Percentiles rank a stretch among this genome's conserved stretches.
These are phyloP conservation scores for Fabriciana adippe DNA, from an alignment of 2,888 invertebrate genomes.

Conservation along the genomic window DNA sequence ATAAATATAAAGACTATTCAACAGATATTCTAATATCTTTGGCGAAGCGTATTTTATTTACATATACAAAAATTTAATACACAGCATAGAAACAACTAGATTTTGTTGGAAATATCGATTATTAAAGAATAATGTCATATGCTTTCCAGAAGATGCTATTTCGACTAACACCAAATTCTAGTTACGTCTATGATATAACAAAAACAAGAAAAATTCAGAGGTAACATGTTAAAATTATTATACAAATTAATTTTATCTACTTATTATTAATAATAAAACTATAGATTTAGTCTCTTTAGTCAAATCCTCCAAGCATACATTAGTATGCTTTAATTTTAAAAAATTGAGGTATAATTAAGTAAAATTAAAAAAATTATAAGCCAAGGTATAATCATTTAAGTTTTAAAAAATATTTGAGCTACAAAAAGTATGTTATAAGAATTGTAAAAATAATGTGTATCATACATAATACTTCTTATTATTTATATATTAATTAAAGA, in stretches of 20 bases:
- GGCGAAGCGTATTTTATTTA: conserved; percentile 69
- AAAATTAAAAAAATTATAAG: background rate
- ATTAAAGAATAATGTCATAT: background rate
- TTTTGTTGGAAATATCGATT: background rate
- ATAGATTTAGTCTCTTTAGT: conserved; percentile 42
- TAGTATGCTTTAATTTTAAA: conserved; percentile 28
- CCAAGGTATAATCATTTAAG: background rate
- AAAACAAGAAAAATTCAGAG: conserved; percentile 38
- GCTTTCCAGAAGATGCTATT: background rate
- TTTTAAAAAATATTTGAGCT: background rate
- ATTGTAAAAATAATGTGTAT: too few relatives aligned
- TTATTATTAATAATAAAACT: conserved; percentile 35
- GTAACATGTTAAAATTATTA: conserved; percentile 45
- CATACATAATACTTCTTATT: too few relatives aligned
- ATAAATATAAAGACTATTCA: conserved; percentile 49
- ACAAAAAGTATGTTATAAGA: too few relatives aligned
- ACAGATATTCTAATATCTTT: conserved; percentile 65
- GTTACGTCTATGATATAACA: conserved; percentile 12
- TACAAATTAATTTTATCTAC: conserved; percentile 36
- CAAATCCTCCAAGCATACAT: too few relatives aligned
- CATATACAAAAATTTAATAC: conserved; percentile 40
- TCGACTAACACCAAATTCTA: conserved; percentile 13
- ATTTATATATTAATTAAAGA: too few relatives aligned
- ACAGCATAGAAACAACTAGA: conserved; percentile 10
- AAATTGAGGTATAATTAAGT: background rate